Conservation (phyloP, 2,797 vertebrate species). For the Nothura maculosa region DNA sequence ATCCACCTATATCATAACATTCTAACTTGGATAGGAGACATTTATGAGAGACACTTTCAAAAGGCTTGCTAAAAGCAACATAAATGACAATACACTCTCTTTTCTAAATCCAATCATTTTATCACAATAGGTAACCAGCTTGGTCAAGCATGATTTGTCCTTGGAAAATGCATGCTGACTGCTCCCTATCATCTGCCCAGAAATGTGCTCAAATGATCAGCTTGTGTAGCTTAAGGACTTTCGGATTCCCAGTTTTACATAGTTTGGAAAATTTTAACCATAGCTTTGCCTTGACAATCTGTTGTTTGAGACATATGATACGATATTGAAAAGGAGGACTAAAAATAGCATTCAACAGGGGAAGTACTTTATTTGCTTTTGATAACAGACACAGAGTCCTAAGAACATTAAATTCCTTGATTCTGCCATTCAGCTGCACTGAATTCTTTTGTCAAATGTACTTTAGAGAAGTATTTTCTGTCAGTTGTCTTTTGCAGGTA, state of each 20-base stretch:
- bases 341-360: background rate
- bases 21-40: accelerated
- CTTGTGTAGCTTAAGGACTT: background rate
- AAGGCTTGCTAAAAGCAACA: background rate
- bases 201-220: background rate
- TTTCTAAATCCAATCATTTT: background rate
- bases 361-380: background rate
- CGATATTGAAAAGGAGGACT: background rate
- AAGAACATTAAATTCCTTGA: background rate
- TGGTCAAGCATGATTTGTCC: background rate
- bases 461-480: background rate
- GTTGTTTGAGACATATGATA: accelerated
- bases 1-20: background rate
- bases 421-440: background rate
- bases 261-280: background rate
- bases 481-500: background rate
- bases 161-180: background rate
- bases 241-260: background rate
- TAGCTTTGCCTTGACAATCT: background rate
- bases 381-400: background rate
- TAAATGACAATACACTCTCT: background rate
- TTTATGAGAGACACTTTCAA: background rate
- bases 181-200: background rate
- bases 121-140: background rate
- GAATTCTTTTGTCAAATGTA: background rate